These are phyloP conservation scores for Zoanthus sociatus DNA, from an alignment of 92 coral and sea anemone species.

Conservation along the genomic window DNA sequence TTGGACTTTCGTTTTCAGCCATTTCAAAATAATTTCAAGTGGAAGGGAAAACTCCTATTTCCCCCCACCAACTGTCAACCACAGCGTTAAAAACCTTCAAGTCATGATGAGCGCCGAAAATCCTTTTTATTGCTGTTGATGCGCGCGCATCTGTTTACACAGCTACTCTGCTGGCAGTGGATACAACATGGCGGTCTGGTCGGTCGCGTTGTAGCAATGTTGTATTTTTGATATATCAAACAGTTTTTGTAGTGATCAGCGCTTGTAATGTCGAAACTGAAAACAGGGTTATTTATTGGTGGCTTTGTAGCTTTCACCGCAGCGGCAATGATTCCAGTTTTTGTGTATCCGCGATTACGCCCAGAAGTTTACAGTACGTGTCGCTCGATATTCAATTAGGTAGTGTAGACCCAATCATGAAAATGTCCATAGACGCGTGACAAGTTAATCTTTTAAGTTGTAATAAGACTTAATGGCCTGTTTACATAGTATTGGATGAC, in stretches of 20 bases:
- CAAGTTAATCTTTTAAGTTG: conserved; percentile 10
- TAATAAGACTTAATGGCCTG: conserved; percentile 25
- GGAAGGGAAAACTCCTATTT: not conserved
- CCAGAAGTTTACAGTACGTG: conserved; percentile 92
- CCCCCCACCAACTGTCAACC: conserved; percentile 21
- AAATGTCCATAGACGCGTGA: conserved; percentile 28
- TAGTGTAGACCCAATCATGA: not conserved
- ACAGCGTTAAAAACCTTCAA: conserved; percentile 18
- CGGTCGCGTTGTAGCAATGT: not conserved
- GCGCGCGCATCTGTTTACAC: conserved; percentile 32
- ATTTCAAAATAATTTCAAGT: conserved; percentile 50
- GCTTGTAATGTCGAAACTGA: conserved; percentile 72
- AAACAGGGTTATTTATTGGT: conserved; percentile 83
- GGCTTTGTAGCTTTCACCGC: conserved; percentile 85
- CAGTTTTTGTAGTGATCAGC: not conserved
- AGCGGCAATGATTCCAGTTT: conserved; percentile 86
- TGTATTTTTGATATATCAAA: not conserved
- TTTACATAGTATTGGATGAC: conserved; percentile 34
- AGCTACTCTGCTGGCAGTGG: conserved; percentile 47
- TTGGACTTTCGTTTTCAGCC: conserved; percentile 70
- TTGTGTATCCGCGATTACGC: conserved; percentile 83
- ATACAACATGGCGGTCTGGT: conserved; percentile 50
- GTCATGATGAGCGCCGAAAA: conserved; percentile 23
- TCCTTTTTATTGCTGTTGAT: conserved; percentile 17
- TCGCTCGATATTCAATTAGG: not conserved